These are phyloP conservation scores for Polydrusus pterygomalis DNA, from an alignment of 2,888 invertebrate species.

Conservation along the genomic window DNA sequence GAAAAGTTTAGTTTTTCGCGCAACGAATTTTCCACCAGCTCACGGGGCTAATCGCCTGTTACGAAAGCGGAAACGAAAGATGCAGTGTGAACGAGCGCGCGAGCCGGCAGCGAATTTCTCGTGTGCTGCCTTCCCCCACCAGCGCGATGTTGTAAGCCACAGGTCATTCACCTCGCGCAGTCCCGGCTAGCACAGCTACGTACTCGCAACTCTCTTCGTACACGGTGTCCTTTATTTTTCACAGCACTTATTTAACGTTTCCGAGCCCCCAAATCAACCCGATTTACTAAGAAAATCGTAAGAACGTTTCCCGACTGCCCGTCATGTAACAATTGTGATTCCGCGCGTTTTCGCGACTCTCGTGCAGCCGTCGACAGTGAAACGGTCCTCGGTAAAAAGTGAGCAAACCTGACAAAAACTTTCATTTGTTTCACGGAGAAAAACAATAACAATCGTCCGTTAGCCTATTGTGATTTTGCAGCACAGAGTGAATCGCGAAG, in stretches of 20 bases:
- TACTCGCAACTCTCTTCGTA: slow-evolving; percentile 67
- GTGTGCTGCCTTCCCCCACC: slow-evolving; percentile 60
- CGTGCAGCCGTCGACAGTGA: slow-evolving; percentile 31
- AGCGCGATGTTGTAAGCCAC: slow-evolving; percentile 67
- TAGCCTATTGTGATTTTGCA: slow-evolving; percentile 5
- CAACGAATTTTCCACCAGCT: slow-evolving; percentile 23
- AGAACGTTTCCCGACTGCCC: slow-evolving; percentile 18
- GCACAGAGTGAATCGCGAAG: neutral
- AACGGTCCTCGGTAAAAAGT: slow-evolving; percentile 43
- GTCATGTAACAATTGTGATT: slow-evolving; percentile 12
- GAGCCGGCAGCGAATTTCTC: slow-evolving; percentile 70
- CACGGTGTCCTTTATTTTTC: slow-evolving; percentile 68
- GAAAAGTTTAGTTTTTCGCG: slow-evolving; percentile 7
- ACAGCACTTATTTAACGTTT: slow-evolving; percentile 66
- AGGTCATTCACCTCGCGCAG: slow-evolving; percentile 73
- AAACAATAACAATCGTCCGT: slow-evolving; percentile 21
- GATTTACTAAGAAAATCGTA: slow-evolving; percentile 26
- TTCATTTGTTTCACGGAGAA: slow-evolving; percentile 37
- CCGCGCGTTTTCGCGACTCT: slow-evolving; percentile 6
- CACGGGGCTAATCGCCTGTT: slow-evolving; percentile 45
- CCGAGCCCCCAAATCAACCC: slow-evolving; percentile 29
- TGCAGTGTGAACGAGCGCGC: slow-evolving; percentile 64
- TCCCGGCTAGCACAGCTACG: slow-evolving; percentile 70
- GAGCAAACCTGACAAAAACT: slow-evolving; percentile 42
- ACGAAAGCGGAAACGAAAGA: slow-evolving; percentile 71